phyloP scores from a whole-genome alignment of 2,888 invertebrate species.

The Aphidoletes aphidimyza region DNA sequence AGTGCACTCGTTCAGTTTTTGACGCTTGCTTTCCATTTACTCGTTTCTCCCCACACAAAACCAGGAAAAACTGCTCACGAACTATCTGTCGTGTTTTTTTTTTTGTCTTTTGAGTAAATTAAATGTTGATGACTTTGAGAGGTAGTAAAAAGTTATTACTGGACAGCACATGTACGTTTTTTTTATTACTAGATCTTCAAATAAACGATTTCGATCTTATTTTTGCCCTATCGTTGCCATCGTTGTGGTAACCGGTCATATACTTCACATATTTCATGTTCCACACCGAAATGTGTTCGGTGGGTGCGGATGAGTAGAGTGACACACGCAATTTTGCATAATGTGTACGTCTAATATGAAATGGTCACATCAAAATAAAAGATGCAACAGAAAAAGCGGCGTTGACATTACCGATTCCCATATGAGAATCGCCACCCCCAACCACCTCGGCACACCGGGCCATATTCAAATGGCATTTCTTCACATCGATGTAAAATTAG shows the following conservation, averaged over 20 bases:
- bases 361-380: conserved; percentile 24
- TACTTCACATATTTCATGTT: no score
- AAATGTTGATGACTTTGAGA: neutral
- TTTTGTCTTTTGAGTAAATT: no score
- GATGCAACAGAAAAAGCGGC: conserved; percentile 10
- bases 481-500: neutral
- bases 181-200: neutral
- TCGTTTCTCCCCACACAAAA: no score
- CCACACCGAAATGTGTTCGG: neutral
- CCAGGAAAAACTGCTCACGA: no score
- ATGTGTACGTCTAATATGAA: neutral
- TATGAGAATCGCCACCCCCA: conserved; percentile 7
- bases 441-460: no score
- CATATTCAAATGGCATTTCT: neutral
- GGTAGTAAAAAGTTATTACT: neutral
- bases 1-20: no score
- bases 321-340: neutral
- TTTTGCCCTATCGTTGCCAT: neutral
- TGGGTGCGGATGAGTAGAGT: neutral
- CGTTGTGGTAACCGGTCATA: no score
- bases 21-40: no score
- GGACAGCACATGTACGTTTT: no score
- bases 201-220: neutral
- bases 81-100: no score
- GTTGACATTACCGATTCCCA: neutral